Conservation (phyloP, 35 echinoderm and acorn worm genomes). For the Apostichopus japonicus region DNA sequence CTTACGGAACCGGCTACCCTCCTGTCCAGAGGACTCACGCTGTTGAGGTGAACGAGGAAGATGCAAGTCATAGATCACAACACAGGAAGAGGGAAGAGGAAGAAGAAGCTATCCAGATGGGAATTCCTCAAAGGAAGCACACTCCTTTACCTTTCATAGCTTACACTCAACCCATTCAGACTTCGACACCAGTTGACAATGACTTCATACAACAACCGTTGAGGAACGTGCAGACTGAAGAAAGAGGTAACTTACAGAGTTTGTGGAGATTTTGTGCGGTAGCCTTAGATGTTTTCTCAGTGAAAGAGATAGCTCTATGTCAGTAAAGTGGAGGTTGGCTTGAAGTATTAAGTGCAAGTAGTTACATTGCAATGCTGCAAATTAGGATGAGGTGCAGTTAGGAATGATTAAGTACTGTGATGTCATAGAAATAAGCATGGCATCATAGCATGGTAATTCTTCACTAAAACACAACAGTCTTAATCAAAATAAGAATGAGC, state of each 20-base stretch:
- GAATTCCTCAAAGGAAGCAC: background rate
- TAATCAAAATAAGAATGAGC: too few species aligned
- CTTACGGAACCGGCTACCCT: slow-evolving; percentile 19
- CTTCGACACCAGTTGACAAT: slow-evolving; percentile 42
- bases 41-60: background rate
- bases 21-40: background rate
- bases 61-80: background rate
- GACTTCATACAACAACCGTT: background rate
- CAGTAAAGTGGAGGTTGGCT: too few species aligned
- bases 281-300: too few species aligned
- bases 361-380: too few species aligned
- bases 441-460: too few species aligned
- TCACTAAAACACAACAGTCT: too few species aligned
- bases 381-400: too few species aligned
- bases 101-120: background rate
- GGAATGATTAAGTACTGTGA: too few species aligned
- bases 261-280: too few species aligned
- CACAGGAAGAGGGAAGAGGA: background rate
- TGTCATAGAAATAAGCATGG: too few species aligned
- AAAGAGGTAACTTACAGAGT: slow-evolving; percentile 6
- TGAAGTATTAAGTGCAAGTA: too few species aligned
- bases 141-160: slow-evolving; percentile 15
- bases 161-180: slow-evolving; percentile 19
- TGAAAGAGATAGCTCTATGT: too few species aligned
- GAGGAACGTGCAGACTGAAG: background rate